Evolutionary conservation across 2,797 vertebrate genomes (phyloP), one percentile per base, ranked within the genome.

Genomic region (Microctenopoma steveboyesi): DNA sequence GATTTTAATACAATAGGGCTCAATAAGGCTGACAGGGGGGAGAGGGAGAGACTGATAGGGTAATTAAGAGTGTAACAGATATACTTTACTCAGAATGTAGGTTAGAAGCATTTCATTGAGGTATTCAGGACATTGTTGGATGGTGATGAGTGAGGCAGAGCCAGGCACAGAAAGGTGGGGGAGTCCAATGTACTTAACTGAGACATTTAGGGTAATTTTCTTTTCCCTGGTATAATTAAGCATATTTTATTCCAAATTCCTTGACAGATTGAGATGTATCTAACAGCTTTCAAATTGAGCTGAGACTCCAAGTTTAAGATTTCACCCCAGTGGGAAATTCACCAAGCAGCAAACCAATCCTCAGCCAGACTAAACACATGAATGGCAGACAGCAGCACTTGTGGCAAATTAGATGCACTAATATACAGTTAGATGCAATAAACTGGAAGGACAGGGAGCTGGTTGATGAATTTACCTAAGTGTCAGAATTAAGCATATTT

Each of bases 31-130:
- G 78, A 74, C 66, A 67, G 76, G 61, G 71, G 42, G 18, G 1
- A 62, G 35, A 12, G 18, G 27, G 13, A 15, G 57, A 64, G 66
- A 64, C 59, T 46, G 63, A 77, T 64, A n/a, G 52, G 35, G 28
- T 77, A 77, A 85, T 80, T 81, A 83, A 66, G 39, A 25, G 30
- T 5, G 48, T 76, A 79, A 71, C 77, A 57, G 57, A 81, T 71
- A 57, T 25, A 49, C 73, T 72, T 68, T 18, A 73, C 61, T 74
- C 62, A 57, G 75, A 78, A 80, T 81, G 69, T 79, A 75, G 63
- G 78, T 77, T 71, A 63, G 55, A 65, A 53, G 54, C 42, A 48
- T 65, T 68, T 81, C 40, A 71, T 59, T 72, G 69, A 72, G 69
- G 46, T 62, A 64, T 68, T 76, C 10, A 12, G 58, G 66, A 76